Conservation (phyloP, 2,888 invertebrate species). For the Calameuta idolon region DNA sequence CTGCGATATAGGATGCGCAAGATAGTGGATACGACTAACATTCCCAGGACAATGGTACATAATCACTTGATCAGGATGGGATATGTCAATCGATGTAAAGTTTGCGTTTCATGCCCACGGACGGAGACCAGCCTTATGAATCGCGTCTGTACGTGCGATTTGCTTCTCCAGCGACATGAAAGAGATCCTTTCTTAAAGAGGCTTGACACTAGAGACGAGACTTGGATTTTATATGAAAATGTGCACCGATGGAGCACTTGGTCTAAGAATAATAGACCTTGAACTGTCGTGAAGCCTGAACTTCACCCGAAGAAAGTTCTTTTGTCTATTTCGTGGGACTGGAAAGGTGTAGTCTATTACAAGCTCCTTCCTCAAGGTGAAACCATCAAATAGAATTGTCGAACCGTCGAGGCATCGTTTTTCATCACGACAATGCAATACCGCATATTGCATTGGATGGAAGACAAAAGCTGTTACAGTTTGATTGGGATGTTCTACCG, state of each 20-base stretch:
- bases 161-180: too few relatives aligned
- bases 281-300: constrained; percentile 1
- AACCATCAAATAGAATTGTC: constrained; percentile 9
- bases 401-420: constrained; percentile 13
- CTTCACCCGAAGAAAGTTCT: constrained; percentile 12
- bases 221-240: constrained; percentile 27
- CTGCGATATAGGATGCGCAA: not conserved
- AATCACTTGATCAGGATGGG: constrained; percentile 15
- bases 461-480: constrained; percentile 1
- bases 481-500: constrained; percentile 12
- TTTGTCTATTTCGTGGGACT: constrained; percentile 13
- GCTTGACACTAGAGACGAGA: constrained; percentile 30
- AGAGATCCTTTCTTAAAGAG: constrained; percentile 29
- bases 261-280: not conserved
- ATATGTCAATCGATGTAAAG: constrained; percentile 17
- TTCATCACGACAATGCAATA: constrained; percentile 9
- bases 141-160: too few relatives aligned
- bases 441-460: not conserved
- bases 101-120: constrained; percentile 1
- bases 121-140: too few relatives aligned
- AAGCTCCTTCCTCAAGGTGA: constrained; percentile 9
- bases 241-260: constrained; percentile 17
- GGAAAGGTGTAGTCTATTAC: constrained; percentile 10
- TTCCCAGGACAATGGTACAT: constrained; percentile 10
- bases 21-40: constrained; percentile 14